Conservation (phyloP, 37 sponge, comb jelly and placozoan genomes). For the Petrosia ficiformis region DNA sequence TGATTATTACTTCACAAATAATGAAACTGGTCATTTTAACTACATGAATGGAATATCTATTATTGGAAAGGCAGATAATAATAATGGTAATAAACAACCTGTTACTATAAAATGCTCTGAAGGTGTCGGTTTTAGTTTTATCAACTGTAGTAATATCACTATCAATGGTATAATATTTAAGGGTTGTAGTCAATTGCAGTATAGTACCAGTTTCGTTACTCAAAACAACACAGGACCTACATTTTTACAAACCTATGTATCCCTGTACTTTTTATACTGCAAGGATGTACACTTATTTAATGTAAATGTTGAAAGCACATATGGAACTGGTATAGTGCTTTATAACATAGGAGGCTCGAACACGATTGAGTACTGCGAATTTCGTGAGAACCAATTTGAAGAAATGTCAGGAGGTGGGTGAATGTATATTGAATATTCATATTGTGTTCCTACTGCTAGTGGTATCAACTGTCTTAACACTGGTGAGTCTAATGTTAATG, state of each 20-base stretch:
- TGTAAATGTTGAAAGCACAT: conserved; percentile 16
- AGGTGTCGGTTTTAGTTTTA: conserved; percentile 40
- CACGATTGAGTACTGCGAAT: conserved; percentile 3
- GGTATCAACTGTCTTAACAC: background rate
- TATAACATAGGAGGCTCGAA: conserved; percentile 28
- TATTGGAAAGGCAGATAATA: background rate
- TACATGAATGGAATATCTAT: background rate
- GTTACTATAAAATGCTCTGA: background rate
- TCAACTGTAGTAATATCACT: conserved; percentile 11
- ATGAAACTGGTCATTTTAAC: background rate
- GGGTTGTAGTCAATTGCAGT: conserved; percentile 31
- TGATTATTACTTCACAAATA: background rate
- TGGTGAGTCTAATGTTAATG: background rate
- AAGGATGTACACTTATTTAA: conserved; percentile 4
- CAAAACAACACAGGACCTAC: background rate
- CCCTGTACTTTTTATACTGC: conserved; percentile 47
- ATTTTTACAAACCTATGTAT: background rate
- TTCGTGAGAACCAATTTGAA: conserved; percentile 10
- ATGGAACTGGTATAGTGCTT: conserved; percentile 40
- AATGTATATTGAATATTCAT: conserved; percentile 47
- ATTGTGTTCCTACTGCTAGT: conserved; percentile 8
- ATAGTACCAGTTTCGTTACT: background rate
- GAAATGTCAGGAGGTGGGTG: conserved; percentile 26
- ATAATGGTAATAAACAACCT: background rate
- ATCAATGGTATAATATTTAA: conserved; percentile 15